Evolutionary conservation across 35 echinoderm and acorn worm genomes (phyloP).

Genomic region (Diadema setosum): DNA sequence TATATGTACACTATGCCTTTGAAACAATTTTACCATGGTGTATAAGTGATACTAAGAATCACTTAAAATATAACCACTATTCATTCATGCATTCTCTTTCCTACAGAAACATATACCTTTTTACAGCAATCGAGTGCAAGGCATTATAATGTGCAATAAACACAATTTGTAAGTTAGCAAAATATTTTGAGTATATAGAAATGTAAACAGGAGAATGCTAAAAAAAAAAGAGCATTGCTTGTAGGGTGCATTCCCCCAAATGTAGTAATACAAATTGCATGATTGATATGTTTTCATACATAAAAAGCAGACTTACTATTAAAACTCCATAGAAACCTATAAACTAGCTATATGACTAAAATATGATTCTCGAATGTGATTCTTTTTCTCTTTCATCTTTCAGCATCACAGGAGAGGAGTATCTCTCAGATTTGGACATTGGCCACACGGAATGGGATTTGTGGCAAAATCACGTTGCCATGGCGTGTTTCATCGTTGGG

Average conservation of each 20-base stretch:
- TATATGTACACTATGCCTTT: too few species aligned
- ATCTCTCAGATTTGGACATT: slow-evolving; percentile 29
- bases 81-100: too few species aligned
- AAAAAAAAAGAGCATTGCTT: neutral
- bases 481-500: neutral
- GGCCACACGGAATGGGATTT: slow-evolving; percentile 35
- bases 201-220: too few species aligned
- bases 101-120: too few species aligned
- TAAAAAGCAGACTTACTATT: neutral
- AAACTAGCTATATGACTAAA: neutral
- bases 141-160: too few species aligned
- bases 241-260: neutral
- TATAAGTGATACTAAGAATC: too few species aligned
- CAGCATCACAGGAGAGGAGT: slow-evolving; percentile 51
- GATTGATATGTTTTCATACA: neutral
- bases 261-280: neutral
- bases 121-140: too few species aligned
- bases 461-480: slow-evolving; percentile 60
- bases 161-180: too few species aligned
- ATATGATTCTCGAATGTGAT: neutral
- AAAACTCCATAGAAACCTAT: neutral
- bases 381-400: neutral
- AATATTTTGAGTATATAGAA: too few species aligned
- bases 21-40: too few species aligned
- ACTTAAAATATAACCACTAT: too few species aligned